Conservation (phyloP, 2,113 vertebrate species). For the Lycaon pictus region DNA sequence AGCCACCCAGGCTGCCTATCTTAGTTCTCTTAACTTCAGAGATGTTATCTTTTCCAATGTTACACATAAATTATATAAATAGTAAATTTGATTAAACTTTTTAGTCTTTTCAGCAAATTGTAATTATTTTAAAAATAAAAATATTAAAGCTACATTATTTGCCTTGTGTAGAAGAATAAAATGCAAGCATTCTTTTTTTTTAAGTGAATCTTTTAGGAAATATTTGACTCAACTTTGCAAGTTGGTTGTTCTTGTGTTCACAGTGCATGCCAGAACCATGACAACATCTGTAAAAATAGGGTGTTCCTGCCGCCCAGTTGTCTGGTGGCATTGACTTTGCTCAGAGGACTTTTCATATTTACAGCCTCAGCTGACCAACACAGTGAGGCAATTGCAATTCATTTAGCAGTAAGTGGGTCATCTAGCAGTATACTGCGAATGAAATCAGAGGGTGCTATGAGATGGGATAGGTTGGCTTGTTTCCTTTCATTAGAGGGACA, state of each 20-base stretch:
- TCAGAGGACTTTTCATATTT: conserved; percentile 64
- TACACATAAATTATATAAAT: neutral
- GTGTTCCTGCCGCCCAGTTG: conserved; percentile 64
- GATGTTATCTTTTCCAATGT: neutral
- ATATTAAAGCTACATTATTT: neutral
- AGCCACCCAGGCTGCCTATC: too few relatives aligned
- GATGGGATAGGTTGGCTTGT: neutral
- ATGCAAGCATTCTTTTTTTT: neutral
- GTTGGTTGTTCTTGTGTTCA: conserved; percentile 31
- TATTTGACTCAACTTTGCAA: conserved; percentile 35
- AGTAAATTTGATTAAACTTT: neutral
- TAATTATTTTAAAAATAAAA: neutral
- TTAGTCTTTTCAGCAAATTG: neutral
- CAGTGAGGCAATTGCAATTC: neutral
- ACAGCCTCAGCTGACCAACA: conserved; percentile 55
- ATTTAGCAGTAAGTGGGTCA: conserved; percentile 53
- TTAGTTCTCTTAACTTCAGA: neutral
- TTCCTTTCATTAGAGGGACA: neutral
- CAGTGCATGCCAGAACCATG: conserved; percentile 60
- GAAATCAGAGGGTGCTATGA: neutral
- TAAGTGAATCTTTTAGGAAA: neutral
- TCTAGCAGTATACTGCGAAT: neutral
- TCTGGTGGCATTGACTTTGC: conserved; percentile 77
- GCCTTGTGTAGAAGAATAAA: neutral
- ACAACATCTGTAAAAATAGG: conserved; percentile 47